Conservation (phyloP, 2,888 invertebrate species). For the Pediacus dermestoides region DNA sequence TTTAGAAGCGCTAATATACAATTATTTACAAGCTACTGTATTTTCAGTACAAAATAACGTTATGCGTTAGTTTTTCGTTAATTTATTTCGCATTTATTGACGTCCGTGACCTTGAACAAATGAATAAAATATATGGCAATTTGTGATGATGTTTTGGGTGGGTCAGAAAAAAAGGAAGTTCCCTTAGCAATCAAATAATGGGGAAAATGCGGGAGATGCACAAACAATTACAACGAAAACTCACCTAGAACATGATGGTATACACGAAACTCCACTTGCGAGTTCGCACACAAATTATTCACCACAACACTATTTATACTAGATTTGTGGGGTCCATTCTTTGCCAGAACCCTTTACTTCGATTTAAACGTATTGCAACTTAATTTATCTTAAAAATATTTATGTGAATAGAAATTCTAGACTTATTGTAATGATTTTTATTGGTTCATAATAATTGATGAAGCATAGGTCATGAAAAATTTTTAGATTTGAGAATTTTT, state of each 20-base stretch:
- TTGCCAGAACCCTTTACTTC: too few relatives aligned
- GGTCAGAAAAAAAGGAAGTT: slow-evolving; percentile 32
- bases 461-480: slow-evolving; percentile 46
- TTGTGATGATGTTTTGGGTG: slow-evolving; percentile 36
- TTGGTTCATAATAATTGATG: slow-evolving; percentile 42
- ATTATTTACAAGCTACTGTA: slow-evolving; percentile 14
- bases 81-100: too few relatives aligned
- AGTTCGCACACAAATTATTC: slow-evolving; percentile 18
- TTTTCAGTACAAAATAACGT: slow-evolving; percentile 15
- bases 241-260: slow-evolving; percentile 28
- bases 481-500: slow-evolving; percentile 40
- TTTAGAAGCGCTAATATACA: slow-evolving; percentile 18
- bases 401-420: slow-evolving; percentile 15
- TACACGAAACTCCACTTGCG: slow-evolving; percentile 24
- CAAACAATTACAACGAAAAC: slow-evolving; percentile 35
- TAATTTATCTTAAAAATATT: slow-evolving; percentile 9
- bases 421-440: slow-evolving; percentile 26
- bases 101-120: slow-evolving; percentile 45
- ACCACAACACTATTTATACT: too few relatives aligned
- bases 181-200: slow-evolving; percentile 25
- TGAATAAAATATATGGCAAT: slow-evolving; percentile 34
- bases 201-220: slow-evolving; percentile 20
- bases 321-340: too few relatives aligned
- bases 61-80: slow-evolving; percentile 8
- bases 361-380: too few relatives aligned